A percentile compares a stretch with the other conserved stretches of the same genome.
Conservation (phyloP, 2,797 vertebrate genomes). For the Chloroceryle amazona region DNA sequence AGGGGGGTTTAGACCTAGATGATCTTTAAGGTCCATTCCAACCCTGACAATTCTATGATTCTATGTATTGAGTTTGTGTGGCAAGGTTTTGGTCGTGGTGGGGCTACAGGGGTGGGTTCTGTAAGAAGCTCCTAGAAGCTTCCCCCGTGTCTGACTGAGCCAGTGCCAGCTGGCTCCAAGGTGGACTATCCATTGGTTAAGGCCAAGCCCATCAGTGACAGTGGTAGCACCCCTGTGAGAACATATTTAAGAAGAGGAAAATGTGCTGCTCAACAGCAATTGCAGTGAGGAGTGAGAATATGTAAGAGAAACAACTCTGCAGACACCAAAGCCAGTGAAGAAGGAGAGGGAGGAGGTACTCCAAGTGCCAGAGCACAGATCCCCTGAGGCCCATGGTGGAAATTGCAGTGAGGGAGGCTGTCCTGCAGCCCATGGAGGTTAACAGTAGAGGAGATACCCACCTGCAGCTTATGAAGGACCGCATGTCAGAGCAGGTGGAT, state of each 20-base stretch:
- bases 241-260: neutral
- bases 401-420: neutral
- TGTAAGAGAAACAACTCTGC: neutral
- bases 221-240: neutral
- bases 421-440: neutral
- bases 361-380: rapidly evolving
- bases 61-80: neutral
- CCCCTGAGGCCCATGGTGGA: neutral
- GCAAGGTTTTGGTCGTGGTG: neutral
- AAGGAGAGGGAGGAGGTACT: neutral
- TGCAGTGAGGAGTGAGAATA: neutral
- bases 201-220: rapidly evolving
- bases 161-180: rapidly evolving
- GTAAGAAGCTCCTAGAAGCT: neutral
- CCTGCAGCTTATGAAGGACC: neutral
- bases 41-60: no score
- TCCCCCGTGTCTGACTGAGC: neutral
- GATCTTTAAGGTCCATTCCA: no score
- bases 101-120: neutral
- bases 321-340: neutral
- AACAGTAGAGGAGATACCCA: neutral
- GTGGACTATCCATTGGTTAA: rapidly evolving
- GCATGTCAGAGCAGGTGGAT: neutral
- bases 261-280: neutral
- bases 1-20: no score